Base-by-base conservation (phyloP, 2,797 vertebrate species). In the Falco biarmicus region DNA sequence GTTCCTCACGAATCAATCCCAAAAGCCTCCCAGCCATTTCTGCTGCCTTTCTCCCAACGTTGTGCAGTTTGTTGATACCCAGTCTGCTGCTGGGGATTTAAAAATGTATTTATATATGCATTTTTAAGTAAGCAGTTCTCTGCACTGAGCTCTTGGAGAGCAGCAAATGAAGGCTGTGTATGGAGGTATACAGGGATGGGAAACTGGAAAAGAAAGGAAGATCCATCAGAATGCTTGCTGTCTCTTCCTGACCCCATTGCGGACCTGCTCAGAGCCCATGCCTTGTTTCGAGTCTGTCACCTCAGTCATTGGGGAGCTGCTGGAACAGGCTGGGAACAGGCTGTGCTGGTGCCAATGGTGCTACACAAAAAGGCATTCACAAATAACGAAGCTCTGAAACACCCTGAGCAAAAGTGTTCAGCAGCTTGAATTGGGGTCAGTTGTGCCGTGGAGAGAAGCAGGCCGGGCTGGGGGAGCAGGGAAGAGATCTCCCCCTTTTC, bases 291-390 rank as follows among this genome's bases (percentile, higher is more conserved):
- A 84, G 71, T 50, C 91, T 70, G 87, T 94, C 87, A 92, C 91
- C 73, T 93, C 95, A 84, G 84, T 39, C 76, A 48, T 48, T 6
- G 4, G 79, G 87, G 87, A 91, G 92, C 89, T 93, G 95, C 91
- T 96, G 96, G 95, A 97, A 97, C 95, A 95, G 82, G 57, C 95
- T 89, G 84, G 87, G 96, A 96, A 96, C 95, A 96, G 69, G 79
- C 92, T 92, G 95, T 96, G 92, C 96, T 81, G 65, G 50, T 95
- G 96, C 96, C 96, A 96, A 41, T 37, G 65, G 76, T 0, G 0
- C 82, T 59, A 63, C 82, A 95, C 96, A 97, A 96, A 97, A 96
- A 95, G 94, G 89, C 96, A 92, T 96, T 97, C 96, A 96, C 95
- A 93, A 95, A 81, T 93, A 96, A 95, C 39, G 45, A 96, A 94